phyloP scores from a whole-genome alignment of 2,888 invertebrate genomes.

The Ophraella communa region DNA sequence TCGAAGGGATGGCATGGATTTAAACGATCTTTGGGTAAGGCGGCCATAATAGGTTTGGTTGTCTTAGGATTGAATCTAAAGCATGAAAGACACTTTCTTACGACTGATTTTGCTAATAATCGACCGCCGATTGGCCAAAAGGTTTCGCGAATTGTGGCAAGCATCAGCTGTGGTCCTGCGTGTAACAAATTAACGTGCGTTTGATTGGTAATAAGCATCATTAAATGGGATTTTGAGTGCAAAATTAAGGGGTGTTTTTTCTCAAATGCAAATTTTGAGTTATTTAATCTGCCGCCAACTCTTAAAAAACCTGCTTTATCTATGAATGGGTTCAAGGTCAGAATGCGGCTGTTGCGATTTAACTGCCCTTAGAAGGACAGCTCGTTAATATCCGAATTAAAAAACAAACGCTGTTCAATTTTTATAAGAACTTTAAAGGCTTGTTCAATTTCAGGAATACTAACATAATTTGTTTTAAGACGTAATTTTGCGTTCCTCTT shows the following conservation, averaged over 20 bases:
- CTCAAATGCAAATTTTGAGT: neutral
- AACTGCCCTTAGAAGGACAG: neutral
- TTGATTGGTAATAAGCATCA: neutral
- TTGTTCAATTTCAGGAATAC: neutral
- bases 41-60: neutral
- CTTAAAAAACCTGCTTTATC: neutral
- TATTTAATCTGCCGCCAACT: neutral
- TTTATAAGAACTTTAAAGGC: neutral
- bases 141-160: neutral
- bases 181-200: conserved; percentile 1
- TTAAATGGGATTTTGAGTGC: neutral
- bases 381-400: neutral
- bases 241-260: conserved; percentile 7
- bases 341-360: neutral
- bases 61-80: too few species aligned
- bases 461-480: neutral
- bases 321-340: neutral
- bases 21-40: neutral
- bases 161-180: neutral
- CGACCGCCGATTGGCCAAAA: neutral
- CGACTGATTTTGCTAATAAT: too few species aligned
- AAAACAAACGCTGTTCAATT: neutral
- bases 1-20: neutral
- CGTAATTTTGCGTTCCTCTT: neutral
- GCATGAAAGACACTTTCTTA: too few species aligned